phyloP scores from a whole-genome alignment of 2,797 vertebrate genomes.

The Kryptopterus vitreolus region DNA sequence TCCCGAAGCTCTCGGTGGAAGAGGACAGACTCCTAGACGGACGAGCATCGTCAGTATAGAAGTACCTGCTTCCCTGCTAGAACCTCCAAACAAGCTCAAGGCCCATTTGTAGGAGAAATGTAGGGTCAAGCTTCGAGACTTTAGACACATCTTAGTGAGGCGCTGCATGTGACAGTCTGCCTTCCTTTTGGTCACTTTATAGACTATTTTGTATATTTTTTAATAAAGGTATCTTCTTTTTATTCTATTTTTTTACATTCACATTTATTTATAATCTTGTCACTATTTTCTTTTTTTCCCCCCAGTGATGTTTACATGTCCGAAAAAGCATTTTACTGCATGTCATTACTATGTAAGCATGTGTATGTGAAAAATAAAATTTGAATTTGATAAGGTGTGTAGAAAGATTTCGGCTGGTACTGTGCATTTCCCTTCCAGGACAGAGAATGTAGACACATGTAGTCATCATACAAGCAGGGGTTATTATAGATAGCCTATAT shows the following conservation, averaged over 20 bases:
- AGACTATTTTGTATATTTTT: too few species aligned
- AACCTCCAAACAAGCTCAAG: constrained; percentile 99
- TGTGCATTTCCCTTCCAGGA: background rate
- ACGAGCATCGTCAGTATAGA: constrained; percentile 90
- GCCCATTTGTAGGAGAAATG: constrained; percentile 98
- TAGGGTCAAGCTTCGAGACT: constrained; percentile 99
- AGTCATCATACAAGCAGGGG: background rate
- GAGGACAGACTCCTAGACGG: constrained; percentile 88
- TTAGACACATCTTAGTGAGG: constrained; percentile 97
- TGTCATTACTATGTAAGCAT: too few species aligned
- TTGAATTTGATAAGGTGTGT: too few species aligned
- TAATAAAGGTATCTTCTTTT: too few species aligned
- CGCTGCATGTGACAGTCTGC: constrained; percentile 98
- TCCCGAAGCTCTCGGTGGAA: constrained; percentile 97
- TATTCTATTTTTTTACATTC: too few species aligned
- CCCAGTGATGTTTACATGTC: too few species aligned
- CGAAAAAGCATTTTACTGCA: too few species aligned
- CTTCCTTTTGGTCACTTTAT: constrained; percentile 77
- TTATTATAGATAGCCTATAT: background rate
- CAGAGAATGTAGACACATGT: background rate
- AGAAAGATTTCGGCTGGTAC: background rate
- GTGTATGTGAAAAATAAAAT: too few species aligned
- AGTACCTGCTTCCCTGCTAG: constrained; percentile 99
- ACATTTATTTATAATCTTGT: too few species aligned
- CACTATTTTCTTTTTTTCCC: too few species aligned